Percentiles rank a stretch among this genome's conserved stretches.
These are phyloP conservation scores for Ammospiza caudacuta DNA, from an alignment of 2,113 vertebrate species.

Conservation along the genomic window DNA sequence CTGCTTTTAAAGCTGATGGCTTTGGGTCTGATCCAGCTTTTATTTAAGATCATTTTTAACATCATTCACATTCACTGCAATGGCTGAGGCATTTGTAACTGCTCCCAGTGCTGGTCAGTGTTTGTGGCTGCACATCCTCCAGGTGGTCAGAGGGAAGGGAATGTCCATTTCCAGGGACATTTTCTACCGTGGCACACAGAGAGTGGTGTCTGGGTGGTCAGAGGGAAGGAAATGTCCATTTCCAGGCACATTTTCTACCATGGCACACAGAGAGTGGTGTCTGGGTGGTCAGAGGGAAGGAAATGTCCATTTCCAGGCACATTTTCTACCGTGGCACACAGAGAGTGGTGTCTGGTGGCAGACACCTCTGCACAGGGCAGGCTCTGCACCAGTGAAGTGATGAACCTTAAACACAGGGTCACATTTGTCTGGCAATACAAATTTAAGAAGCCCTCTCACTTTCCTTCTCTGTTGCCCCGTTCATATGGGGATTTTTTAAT, in stretches of 20 bases:
- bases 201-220: not conserved
- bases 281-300: not conserved
- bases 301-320: not conserved
- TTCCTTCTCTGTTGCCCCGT: not conserved
- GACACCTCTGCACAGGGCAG: not conserved
- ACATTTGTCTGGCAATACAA: not conserved
- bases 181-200: not conserved
- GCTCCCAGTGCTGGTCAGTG: accelerated
- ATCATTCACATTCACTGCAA: not conserved
- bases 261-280: accelerated
- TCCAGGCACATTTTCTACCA: not conserved
- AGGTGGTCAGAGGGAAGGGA: not conserved
- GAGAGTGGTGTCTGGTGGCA: not conserved
- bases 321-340: not conserved
- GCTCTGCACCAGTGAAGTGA: not conserved
- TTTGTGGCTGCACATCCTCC: not conserved
- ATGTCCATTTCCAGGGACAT: not conserved
- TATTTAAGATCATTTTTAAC: not conserved
- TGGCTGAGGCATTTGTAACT: not conserved
- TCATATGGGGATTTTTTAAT: not conserved
- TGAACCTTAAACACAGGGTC: not conserved
- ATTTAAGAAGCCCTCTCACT: not conserved
- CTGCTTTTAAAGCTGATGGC: not conserved
- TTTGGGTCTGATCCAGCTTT: not conserved
- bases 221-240: not conserved